These are phyloP conservation scores for Equus przewalskii DNA, from an alignment of 2,113 vertebrate genomes.

Conservation along the genomic window DNA sequence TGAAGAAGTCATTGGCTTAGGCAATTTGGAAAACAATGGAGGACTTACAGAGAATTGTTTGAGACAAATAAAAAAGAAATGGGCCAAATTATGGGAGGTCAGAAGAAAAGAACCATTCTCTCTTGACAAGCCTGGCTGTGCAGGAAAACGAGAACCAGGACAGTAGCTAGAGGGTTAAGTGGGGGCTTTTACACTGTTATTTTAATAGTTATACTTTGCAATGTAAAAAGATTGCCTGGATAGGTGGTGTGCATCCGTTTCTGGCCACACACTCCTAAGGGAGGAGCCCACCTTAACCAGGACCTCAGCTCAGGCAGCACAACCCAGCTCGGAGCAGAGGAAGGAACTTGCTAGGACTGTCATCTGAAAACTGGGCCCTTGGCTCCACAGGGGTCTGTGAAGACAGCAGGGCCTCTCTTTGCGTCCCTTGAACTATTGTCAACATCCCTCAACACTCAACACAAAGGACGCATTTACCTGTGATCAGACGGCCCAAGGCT, in stretches of 20 bases:
- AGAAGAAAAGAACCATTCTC: background rate
- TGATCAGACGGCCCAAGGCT: constrained; percentile 32
- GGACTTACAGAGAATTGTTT: background rate
- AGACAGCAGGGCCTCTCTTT: constrained; percentile 25
- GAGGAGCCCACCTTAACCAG: background rate
- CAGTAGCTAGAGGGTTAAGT: background rate
- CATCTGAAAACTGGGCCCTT: constrained; percentile 18
- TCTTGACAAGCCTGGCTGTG: background rate
- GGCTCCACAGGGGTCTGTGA: background rate
- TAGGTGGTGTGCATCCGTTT: background rate
- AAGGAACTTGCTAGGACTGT: background rate
- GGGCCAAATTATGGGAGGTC: background rate
- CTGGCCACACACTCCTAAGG: background rate
- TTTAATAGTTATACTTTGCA: background rate
- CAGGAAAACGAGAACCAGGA: background rate
- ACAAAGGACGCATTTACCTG: background rate
- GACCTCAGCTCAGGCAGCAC: background rate
- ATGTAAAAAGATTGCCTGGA: background rate
- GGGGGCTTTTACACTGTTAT: background rate
- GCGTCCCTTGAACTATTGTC: constrained; percentile 63
- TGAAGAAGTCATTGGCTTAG: background rate
- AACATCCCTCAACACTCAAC: background rate
- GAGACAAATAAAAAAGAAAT: background rate
- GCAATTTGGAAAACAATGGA: background rate
- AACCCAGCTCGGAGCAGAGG: background rate